phyloP scores from a whole-genome alignment of 1,140 invertebrate species.

The Drosophila fuyamai region DNA sequence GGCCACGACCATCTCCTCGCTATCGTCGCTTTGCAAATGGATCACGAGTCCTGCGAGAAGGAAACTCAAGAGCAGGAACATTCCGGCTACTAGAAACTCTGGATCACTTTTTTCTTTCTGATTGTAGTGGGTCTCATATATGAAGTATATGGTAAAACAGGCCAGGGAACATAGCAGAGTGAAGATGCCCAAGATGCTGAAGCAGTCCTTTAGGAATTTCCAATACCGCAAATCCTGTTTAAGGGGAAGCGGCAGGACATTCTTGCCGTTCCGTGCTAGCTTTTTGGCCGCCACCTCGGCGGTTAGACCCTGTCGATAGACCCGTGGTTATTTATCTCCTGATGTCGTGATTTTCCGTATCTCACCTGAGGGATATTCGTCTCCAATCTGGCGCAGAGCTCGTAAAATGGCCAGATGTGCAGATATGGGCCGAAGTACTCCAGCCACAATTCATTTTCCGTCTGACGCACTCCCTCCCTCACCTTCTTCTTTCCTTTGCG shows the following conservation, averaged over 20 bases:
- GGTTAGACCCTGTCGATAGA: conserved; percentile 31
- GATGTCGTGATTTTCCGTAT: too few species aligned
- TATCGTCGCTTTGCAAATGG: conserved; percentile 25
- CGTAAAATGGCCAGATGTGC: conserved; percentile 32
- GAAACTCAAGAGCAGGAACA: conserved; percentile 16
- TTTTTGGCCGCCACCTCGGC: conserved; percentile 3
- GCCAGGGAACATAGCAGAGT: conserved; percentile 7
- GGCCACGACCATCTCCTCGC: conserved; percentile 8
- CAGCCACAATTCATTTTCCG: conserved; percentile 36
- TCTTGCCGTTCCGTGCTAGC: conserved; percentile 34
- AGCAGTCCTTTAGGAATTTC: conserved; percentile 17
- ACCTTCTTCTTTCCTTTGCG: not conserved
- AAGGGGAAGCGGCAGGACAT: conserved; percentile 19
- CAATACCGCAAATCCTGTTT: not conserved
- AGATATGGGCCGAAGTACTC: conserved; percentile 21
- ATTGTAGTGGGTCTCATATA: not conserved
- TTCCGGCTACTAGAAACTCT: conserved; percentile 6
- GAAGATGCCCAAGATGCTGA: conserved; percentile 15
- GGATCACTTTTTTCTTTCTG: not conserved
- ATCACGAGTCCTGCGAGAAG: conserved; percentile 12
- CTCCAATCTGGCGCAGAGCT: conserved; percentile 14
- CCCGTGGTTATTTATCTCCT: not conserved
- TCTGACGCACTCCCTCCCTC: not conserved
- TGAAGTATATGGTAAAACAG: conserved; percentile 11
- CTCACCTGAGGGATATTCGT: conserved; percentile 28